A percentile compares a stretch with the other conserved stretches of the same genome.
These are phyloP conservation scores for Diacarnus erythraeanus DNA, from an alignment of 37 sponge, comb jelly and placozoan species.

Conservation along the genomic window DNA sequence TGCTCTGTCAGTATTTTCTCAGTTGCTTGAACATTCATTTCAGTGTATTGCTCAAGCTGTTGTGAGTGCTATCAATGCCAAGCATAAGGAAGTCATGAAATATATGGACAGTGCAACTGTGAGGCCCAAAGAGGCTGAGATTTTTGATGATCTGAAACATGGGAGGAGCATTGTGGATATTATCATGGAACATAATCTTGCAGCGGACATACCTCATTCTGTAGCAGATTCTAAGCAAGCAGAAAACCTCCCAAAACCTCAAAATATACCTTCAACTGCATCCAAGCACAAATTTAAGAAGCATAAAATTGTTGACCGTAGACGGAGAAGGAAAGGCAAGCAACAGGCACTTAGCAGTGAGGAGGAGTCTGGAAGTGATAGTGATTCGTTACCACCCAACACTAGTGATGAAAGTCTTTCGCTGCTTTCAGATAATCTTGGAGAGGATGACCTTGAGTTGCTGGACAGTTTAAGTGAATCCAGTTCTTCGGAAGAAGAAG, in stretches of 20 bases:
- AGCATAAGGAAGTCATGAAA: not conserved
- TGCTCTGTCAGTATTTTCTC: conserved; percentile 82
- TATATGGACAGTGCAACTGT: not conserved
- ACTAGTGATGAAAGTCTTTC: conserved; percentile 31
- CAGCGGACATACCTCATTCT: not conserved
- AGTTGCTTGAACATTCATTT: conserved; percentile 14
- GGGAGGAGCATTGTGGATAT: conserved; percentile 12
- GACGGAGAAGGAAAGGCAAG: conserved; percentile 2
- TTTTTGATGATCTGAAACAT: not conserved
- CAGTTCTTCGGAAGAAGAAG: conserved; percentile 40
- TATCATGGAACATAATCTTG: not conserved
- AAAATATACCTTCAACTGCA: not conserved
- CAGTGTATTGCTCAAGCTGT: not conserved
- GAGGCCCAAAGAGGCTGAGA: not conserved
- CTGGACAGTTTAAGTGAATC: conserved; percentile 53
- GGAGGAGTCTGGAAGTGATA: conserved; percentile 33
- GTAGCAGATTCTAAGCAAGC: not conserved
- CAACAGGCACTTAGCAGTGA: not conserved
- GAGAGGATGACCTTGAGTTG: conserved; percentile 42
- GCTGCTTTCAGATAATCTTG: conserved; percentile 17
- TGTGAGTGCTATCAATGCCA: not conserved
- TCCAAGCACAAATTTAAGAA: not conserved
- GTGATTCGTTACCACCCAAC: not conserved
- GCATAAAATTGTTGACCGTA: conserved; percentile 18
- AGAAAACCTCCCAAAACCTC: not conserved